Base-by-base conservation (phyloP, 2,113 vertebrate genomes). In the Chionodraco myersi region DNA sequence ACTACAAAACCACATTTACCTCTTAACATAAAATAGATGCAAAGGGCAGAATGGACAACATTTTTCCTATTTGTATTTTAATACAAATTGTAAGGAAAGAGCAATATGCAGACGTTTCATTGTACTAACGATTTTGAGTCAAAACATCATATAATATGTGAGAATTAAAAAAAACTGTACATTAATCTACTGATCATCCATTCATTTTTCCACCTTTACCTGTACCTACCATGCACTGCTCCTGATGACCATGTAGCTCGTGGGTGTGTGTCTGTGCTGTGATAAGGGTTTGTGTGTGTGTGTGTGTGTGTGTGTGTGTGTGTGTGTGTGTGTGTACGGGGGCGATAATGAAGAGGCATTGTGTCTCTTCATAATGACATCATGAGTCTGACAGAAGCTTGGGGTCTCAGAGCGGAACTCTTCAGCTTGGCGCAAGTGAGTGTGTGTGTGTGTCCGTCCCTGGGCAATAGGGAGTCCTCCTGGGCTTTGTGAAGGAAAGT, bases 371-470 rank as follows among this genome's bases (percentile, higher is more conserved):
- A 72, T 89, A 91, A 93, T 93, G 90, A 92, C 92, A 94, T 93
- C 88, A 93, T 92, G 91, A 87, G 91, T 92, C 85, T 93, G 92
- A 94, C 91, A 94, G 93, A 93, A 88, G 93, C 92, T 92, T 21
- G 76, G 57, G 92, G 93, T 91, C 84, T 87, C 71, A 0, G 72
- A 90, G 85, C 85, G 45, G 67, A 92, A 89, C 92, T 93, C 87
- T 91, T 93, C 91, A 89, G 91, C 89, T 86, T 67, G 82, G 89
- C 63, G 69, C 69, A 83, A 84, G 88, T 86, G 79, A 62, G 79
- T 64, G 54, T 54, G 52, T 67, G 52, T 67, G 88, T 87, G 83
- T 85, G 88, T 89, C 83, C 48, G 41, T 91, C 91, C 91, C 84
- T 36, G 84, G 90, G 92, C 89, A 77, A 84, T 14, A 36, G 48